Conservation (phyloP, 2,797 vertebrate species). For the Anolis apletophallus region DNA sequence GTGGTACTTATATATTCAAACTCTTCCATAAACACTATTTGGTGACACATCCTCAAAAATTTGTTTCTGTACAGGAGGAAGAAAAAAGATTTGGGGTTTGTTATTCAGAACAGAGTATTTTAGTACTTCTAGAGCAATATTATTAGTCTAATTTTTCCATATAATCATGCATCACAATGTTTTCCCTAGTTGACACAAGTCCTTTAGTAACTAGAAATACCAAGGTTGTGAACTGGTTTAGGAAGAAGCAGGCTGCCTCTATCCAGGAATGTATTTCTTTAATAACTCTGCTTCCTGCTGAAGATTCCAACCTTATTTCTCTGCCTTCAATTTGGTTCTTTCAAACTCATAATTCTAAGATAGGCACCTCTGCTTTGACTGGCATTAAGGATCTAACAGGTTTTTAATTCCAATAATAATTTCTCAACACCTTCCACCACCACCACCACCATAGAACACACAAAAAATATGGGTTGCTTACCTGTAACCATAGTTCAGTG, state of each 20-base stretch:
- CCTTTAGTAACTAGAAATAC: not conserved
- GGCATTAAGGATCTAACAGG: too few species aligned
- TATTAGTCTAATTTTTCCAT: not conserved
- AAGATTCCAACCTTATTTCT: too few species aligned
- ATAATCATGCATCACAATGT: not conserved
- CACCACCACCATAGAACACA: not conserved
- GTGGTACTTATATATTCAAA: conserved; percentile 63
- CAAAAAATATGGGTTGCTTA: too few species aligned
- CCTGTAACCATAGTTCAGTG: too few species aligned
- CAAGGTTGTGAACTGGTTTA: not conserved
- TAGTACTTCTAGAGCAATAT: not conserved
- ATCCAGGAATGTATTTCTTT: too few species aligned
- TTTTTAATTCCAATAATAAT: not conserved
- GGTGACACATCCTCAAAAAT: conserved; percentile 36
- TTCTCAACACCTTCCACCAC: not conserved
- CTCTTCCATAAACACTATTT: conserved; percentile 63
- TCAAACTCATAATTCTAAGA: too few species aligned
- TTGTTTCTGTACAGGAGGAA: conserved; percentile 44
- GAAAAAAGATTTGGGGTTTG: not conserved
- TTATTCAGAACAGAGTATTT: not conserved
- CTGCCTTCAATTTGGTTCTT: too few species aligned
- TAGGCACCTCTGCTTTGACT: too few species aligned
- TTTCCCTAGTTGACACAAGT: not conserved
- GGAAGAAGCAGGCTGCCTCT: not conserved
- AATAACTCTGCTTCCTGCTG: too few species aligned